A percentile compares a stretch with the other conserved stretches of the same genome.
phyloP scores from a whole-genome alignment of 2,888 invertebrate species.

The Linhomoeus sp. region DNA sequence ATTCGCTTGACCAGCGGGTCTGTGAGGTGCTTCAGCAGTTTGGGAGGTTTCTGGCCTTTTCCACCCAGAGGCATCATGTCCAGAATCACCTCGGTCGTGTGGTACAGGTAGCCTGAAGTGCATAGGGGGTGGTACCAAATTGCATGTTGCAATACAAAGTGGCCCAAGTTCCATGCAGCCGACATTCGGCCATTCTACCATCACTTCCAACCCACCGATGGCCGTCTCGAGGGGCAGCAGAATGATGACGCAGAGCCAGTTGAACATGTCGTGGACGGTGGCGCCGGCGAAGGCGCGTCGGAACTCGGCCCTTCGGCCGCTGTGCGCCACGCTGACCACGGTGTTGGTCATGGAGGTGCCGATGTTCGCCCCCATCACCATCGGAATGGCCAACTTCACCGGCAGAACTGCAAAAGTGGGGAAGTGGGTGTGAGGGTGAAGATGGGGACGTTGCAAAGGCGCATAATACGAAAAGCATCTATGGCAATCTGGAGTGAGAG shows the following conservation, averaged over 20 bases:
- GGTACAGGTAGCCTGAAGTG: slow-evolving; percentile 13
- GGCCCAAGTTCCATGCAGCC: too few species aligned
- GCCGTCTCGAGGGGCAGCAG: slow-evolving; percentile 35
- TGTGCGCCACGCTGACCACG: slow-evolving; percentile 31
- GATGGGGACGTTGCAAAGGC: too few species aligned
- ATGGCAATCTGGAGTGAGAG: too few species aligned
- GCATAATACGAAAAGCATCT: too few species aligned
- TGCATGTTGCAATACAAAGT: too few species aligned
- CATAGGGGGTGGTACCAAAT: not conserved
- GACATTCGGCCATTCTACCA: too few species aligned
- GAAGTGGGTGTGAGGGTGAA: too few species aligned
- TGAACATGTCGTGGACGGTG: slow-evolving; percentile 40
- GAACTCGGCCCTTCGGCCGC: slow-evolving; percentile 27
- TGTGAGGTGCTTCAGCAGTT: slow-evolving; percentile 15
- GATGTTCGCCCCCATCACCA: slow-evolving; percentile 38
- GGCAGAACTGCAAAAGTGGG: not conserved
- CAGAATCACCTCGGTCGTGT: slow-evolving; percentile 14
- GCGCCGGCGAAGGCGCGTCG: slow-evolving; percentile 38
- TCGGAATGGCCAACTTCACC: slow-evolving; percentile 16
- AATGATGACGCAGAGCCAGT: slow-evolving; percentile 36
- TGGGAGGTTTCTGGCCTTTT: slow-evolving; percentile 9
- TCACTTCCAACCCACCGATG: slow-evolving; percentile 18
- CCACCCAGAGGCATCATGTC: slow-evolving; percentile 11
- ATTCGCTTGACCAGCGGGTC: slow-evolving; percentile 17
- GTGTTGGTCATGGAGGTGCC: slow-evolving; percentile 38